phyloP scores from a whole-genome alignment of 2,888 invertebrate species.

The Orchesella flavescens region DNA sequence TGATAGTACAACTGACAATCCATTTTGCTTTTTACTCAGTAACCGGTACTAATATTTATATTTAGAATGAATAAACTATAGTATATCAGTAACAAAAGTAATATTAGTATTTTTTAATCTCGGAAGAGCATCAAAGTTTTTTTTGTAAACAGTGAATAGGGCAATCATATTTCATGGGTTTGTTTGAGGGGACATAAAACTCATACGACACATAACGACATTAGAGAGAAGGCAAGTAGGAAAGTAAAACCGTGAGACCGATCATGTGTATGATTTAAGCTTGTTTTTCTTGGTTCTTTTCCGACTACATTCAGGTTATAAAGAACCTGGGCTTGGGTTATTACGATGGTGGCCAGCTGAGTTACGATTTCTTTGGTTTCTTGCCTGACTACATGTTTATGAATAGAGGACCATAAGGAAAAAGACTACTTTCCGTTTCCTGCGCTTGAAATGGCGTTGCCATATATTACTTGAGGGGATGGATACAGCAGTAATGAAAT shows the following conservation, averaged over 20 bases:
- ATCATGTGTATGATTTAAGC: constrained; percentile 29
- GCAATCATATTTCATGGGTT: constrained; percentile 39
- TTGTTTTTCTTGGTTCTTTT: constrained; percentile 29
- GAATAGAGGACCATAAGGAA: constrained; percentile 22
- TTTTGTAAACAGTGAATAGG: constrained; percentile 24
- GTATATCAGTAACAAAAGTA: constrained; percentile 15
- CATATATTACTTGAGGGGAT: constrained; percentile 20
- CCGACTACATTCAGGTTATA: constrained; percentile 5
- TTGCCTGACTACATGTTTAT: constrained; percentile 1
- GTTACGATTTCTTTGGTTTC: constrained; percentile 28
- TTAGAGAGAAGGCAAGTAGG: constrained; percentile 10
- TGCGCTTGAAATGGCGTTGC: constrained; percentile 27
- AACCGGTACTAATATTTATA: too few species aligned
- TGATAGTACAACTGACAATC: too few species aligned
- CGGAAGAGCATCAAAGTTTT: neutral
- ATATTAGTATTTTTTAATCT: constrained; percentile 1
- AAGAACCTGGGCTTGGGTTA: constrained; percentile 5
- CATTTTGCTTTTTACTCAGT: too few species aligned
- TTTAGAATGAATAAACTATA: neutral
- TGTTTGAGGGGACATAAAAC: constrained; percentile 35
- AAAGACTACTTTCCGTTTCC: constrained; percentile 32
- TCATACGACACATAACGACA: constrained; percentile 16
- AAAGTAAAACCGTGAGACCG: constrained; percentile 24
- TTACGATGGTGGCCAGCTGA: constrained; percentile 28
- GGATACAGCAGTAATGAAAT: constrained; percentile 23